A percentile compares a stretch with the other conserved stretches of the same genome.
phyloP scores from a whole-genome alignment of 2,888 invertebrate species.

The Eledona agricola region DNA sequence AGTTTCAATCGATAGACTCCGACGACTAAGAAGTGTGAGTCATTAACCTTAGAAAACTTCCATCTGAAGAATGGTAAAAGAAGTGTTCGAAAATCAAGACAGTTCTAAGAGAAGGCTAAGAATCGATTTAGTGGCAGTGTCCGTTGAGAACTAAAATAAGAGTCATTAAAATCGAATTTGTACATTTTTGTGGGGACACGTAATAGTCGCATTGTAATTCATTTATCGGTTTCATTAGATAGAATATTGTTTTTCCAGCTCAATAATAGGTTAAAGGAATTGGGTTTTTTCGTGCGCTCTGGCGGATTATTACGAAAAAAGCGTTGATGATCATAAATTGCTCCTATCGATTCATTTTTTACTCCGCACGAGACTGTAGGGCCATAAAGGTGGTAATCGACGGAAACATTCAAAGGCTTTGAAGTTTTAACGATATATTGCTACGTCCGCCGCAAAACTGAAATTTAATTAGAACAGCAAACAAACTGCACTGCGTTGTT shows the following conservation, averaged over 20 bases:
- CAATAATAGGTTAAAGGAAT: neutral
- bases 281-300: conserved; percentile 1
- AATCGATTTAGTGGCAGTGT: too few species aligned
- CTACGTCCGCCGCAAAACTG: neutral
- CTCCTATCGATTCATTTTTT: conserved; percentile 10
- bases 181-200: too few species aligned
- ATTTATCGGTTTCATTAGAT: neutral
- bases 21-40: conserved; percentile 10
- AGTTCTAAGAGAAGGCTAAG: too few species aligned
- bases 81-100: too few species aligned
- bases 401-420: conserved; percentile 1
- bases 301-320: conserved; percentile 3
- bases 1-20: conserved; percentile 17
- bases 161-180: conserved; percentile 9
- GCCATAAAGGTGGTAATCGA: too few species aligned
- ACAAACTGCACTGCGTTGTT: too few species aligned
- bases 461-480: conserved; percentile 11
- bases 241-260: neutral
- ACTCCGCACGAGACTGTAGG: too few species aligned
- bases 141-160: neutral
- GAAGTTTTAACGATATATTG: too few species aligned
- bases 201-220: too few species aligned
- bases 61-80: too few species aligned
- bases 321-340: conserved; percentile 7
- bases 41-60: conserved; percentile 19